Percentiles rank a stretch among this genome's conserved stretches.
Evolutionary conservation across 53 echinoderm and acorn worm species (phyloP).

Genomic region (Mesocentrotus franciscanus): DNA sequence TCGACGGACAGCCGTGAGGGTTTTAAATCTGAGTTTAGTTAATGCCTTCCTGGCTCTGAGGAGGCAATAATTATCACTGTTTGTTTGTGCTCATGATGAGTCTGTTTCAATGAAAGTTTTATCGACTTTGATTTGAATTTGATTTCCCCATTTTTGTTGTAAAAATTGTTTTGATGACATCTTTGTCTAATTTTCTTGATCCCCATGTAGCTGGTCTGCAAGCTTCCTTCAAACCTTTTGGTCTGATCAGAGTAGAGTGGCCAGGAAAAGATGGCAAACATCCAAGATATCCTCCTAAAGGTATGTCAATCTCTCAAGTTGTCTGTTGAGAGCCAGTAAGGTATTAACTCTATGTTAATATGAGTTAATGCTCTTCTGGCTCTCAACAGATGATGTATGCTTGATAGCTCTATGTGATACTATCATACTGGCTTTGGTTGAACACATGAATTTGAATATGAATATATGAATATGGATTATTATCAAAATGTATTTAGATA

Average conservation of each 20-base stretch:
- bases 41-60: no score
- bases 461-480: no score
- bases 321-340: background rate
- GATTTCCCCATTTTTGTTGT: background rate
- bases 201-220: slow-evolving; percentile 80
- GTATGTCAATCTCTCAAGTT: slow-evolving; percentile 52
- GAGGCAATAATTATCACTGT: no score
- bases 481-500: no score
- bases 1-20: no score
- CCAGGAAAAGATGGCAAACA: slow-evolving; percentile 96
- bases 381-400: no score
- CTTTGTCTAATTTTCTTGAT: background rate
- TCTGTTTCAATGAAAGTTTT: background rate
- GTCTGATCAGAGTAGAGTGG: slow-evolving; percentile 90
- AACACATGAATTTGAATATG: background rate
- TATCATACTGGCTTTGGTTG: background rate
- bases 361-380: no score
- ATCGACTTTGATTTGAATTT: background rate
- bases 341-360: background rate
- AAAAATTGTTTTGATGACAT: background rate
- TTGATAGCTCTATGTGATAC: no score
- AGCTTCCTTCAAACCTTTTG: slow-evolving; percentile 94
- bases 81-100: no score
- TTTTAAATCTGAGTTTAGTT: no score
- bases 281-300: slow-evolving; percentile 95